phyloP scores from a whole-genome alignment of 2,888 invertebrate species.

The Atherix ibis region DNA sequence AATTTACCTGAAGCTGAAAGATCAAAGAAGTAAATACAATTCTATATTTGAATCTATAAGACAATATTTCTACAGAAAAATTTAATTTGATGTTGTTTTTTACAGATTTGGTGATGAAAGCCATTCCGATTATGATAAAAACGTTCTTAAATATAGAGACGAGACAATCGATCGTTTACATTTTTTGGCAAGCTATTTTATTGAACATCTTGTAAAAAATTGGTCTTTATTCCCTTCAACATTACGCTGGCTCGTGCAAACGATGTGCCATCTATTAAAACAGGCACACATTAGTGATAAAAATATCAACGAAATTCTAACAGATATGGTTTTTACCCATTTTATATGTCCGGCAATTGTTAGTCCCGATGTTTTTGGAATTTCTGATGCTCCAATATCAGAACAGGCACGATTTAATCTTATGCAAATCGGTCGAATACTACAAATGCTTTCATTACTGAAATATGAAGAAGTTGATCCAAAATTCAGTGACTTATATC shows the following conservation, averaged over 20 bases:
- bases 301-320: slow-evolving; percentile 51
- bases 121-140: slow-evolving; percentile 52
- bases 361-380: slow-evolving; percentile 89
- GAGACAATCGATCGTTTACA: slow-evolving; percentile 66
- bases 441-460: slow-evolving; percentile 78
- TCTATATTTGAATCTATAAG: too few relatives aligned
- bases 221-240: slow-evolving; percentile 83
- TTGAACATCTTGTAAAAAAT: slow-evolving; percentile 64
- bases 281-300: slow-evolving; percentile 34
- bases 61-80: too few relatives aligned
- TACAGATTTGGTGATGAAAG: slow-evolving; percentile 64
- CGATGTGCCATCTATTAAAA: slow-evolving; percentile 55
- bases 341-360: slow-evolving; percentile 94
- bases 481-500: slow-evolving; percentile 59
- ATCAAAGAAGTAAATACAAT: slow-evolving; percentile 43
- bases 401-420: slow-evolving; percentile 80
- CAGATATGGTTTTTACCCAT: slow-evolving; percentile 82
- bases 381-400: slow-evolving; percentile 83
- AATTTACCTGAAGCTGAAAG: slow-evolving; percentile 23
- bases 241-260: slow-evolving; percentile 78
- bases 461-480: slow-evolving; percentile 67
- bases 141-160: slow-evolving; percentile 60
- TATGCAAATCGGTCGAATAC: slow-evolving; percentile 79
- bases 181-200: slow-evolving; percentile 63
- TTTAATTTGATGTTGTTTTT: too few relatives aligned